Conservation (phyloP, 2,888 invertebrate genomes). For the Philopedon plagiatum region DNA sequence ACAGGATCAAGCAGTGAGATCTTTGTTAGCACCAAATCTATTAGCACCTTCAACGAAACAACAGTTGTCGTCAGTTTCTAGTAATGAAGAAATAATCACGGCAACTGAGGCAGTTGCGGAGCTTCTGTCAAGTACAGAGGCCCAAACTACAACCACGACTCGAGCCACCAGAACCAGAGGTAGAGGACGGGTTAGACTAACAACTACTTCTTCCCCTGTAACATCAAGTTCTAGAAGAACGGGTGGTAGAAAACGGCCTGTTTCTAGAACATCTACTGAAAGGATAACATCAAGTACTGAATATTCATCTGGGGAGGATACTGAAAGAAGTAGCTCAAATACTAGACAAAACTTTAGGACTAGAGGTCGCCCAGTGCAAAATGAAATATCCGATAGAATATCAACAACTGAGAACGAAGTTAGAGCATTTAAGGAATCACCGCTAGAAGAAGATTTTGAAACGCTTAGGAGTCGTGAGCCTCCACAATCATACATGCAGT, state of each 20-base stretch:
- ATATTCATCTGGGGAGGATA: conserved; percentile 50
- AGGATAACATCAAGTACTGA: conserved; percentile 58
- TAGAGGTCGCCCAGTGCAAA: conserved; percentile 60
- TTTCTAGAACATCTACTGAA: conserved; percentile 56
- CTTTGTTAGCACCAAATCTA: conserved; percentile 63
- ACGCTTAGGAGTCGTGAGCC: conserved; percentile 44
- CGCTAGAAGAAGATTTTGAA: conserved; percentile 51
- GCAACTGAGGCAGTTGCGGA: conserved; percentile 27
- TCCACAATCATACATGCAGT: conserved; percentile 59
- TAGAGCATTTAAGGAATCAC: conserved; percentile 11
- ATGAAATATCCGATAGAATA: conserved; percentile 54
- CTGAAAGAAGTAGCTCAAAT: conserved; percentile 52
- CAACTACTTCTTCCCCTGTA: conserved; percentile 68
- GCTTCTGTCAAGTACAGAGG: conserved; percentile 25
- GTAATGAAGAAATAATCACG: neutral
- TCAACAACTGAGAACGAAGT: conserved; percentile 58
- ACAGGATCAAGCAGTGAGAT: conserved; percentile 70
- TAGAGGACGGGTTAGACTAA: conserved; percentile 68
- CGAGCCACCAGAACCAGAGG: conserved; percentile 63
- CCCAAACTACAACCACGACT: conserved; percentile 57
- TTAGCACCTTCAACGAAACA: conserved; percentile 61
- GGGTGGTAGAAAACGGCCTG: conserved; percentile 61
- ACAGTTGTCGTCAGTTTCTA: conserved; percentile 17
- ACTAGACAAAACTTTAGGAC: conserved; percentile 62
- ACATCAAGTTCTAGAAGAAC: conserved; percentile 65